phyloP scores from a whole-genome alignment of 2,797 vertebrate species.

The Austrolebias charrua region DNA sequence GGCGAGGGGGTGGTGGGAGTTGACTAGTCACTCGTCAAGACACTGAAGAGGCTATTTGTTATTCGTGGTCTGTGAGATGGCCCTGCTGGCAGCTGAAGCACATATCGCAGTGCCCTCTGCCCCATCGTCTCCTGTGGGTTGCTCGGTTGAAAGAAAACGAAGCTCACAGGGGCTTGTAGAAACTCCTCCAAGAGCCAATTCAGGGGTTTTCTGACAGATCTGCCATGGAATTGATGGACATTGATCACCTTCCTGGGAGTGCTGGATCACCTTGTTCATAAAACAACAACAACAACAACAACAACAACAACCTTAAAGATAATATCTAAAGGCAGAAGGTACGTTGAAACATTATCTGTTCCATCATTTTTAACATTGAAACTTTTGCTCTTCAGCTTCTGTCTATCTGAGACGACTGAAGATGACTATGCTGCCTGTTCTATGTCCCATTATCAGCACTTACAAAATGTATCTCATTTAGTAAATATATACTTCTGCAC shows the following conservation, averaged over 20 bases:
- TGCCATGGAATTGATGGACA: conserved; percentile 22
- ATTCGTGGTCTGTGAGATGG: conserved; percentile 59
- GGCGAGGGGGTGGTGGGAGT: conserved; percentile 18
- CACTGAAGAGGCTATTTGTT: conserved; percentile 65
- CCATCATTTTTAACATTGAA: conserved; percentile 4
- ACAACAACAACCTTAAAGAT: too few species aligned
- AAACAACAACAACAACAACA: too few species aligned
- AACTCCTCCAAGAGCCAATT: conserved; percentile 25
- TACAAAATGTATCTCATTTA: too few species aligned
- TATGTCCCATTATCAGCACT: too few species aligned
- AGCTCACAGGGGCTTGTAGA: conserved; percentile 44
- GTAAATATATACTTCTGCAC: too few species aligned
- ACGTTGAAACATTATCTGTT: conserved; percentile 21
- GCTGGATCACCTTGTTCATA: conserved; percentile 16
- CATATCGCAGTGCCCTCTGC: conserved; percentile 55
- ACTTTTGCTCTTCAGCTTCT: too few species aligned
- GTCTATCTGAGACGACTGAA: not conserved
- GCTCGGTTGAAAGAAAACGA: conserved; percentile 64
- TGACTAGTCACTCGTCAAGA: conserved; percentile 55
- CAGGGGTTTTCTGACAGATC: conserved; percentile 45
- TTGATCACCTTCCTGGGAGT: conserved; percentile 22
- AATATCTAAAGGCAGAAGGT: conserved; percentile 26
- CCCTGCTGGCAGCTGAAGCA: conserved; percentile 64
- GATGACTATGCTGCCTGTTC: not conserved
- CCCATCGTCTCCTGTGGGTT: conserved; percentile 64